These are phyloP conservation scores for Scaptodrosophila latifasciaeformis DNA, from an alignment of 2,888 invertebrate species.

Conservation along the genomic window DNA sequence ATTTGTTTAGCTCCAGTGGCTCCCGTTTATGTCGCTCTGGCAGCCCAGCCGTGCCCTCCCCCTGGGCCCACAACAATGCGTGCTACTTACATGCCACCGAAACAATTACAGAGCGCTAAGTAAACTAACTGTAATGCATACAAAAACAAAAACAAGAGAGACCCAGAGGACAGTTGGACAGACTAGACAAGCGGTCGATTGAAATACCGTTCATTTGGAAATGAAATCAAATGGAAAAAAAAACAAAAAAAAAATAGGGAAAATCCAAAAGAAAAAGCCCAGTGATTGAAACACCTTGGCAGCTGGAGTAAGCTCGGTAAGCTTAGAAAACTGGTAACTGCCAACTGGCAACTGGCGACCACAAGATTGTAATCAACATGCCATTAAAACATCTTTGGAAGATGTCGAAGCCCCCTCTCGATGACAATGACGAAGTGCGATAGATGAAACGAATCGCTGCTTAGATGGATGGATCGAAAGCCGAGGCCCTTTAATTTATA, in stretches of 20 bases:
- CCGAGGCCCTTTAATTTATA: constrained; percentile 42
- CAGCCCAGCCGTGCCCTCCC: neutral
- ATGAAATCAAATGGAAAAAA: constrained; percentile 32
- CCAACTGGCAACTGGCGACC: constrained; percentile 37
- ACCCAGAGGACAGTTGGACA: neutral
- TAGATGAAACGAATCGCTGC: constrained; percentile 57
- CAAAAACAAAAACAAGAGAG: neutral
- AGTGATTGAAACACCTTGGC: constrained; percentile 19
- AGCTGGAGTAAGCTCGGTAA: constrained; percentile 3
- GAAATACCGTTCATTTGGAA: constrained; percentile 56
- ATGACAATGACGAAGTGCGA: constrained; percentile 64
- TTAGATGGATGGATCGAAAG: constrained; percentile 33
- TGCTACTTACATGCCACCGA: constrained; percentile 67
- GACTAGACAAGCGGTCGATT: constrained; percentile 35
- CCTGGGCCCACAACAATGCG: constrained; percentile 45
- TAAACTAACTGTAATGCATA: constrained; percentile 62
- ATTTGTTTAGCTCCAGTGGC: constrained; percentile 62
- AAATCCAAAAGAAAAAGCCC: constrained; percentile 43
- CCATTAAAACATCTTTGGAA: constrained; percentile 70
- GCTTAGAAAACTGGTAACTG: neutral
- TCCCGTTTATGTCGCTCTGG: constrained; percentile 55
- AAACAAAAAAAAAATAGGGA: constrained; percentile 25
- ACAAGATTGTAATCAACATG: constrained; percentile 70
- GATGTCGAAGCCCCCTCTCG: constrained; percentile 61
- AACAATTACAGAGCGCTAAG: constrained; percentile 68